Evolutionary conservation across 2,797 vertebrate species (phyloP).

Genomic region (Thalassophryne amazonica): DNA sequence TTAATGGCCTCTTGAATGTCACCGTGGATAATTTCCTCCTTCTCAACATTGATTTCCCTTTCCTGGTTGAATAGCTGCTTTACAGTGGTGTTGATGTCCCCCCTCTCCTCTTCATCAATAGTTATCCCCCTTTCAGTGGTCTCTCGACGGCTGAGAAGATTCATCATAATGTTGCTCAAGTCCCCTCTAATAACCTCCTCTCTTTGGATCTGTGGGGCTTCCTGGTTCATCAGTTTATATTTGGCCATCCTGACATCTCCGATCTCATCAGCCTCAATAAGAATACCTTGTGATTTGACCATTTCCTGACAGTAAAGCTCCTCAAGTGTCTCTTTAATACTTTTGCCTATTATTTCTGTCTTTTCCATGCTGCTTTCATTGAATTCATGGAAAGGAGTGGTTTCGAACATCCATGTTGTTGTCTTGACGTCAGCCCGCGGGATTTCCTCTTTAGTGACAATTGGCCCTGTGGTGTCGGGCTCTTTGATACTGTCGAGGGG

Average conservation of each 20-base stretch:
- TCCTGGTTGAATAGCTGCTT: constrained; percentile 84
- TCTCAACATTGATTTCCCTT: constrained; percentile 75
- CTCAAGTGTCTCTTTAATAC: constrained; percentile 86
- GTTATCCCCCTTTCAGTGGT: constrained; percentile 74
- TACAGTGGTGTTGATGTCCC: constrained; percentile 85
- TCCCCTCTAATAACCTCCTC: constrained; percentile 87
- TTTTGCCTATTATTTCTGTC: constrained; percentile 87
- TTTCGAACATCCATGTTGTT: constrained; percentile 94
- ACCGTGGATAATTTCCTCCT: constrained; percentile 84
- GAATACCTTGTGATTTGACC: constrained; percentile 87
- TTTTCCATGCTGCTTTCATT: constrained; percentile 81
- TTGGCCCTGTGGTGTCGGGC: constrained; percentile 62
- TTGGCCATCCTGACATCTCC: constrained; percentile 93
- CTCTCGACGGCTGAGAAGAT: constrained; percentile 83
- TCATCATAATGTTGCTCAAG: constrained; percentile 89
- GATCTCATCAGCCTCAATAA: constrained; percentile 89
- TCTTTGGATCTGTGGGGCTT: constrained; percentile 85
- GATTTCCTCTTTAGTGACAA: constrained; percentile 81
- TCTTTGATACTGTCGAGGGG: constrained; percentile 86
- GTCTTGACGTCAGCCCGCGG: constrained; percentile 88
- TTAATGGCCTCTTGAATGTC: constrained; percentile 90
- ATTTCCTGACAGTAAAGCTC: constrained; percentile 89
- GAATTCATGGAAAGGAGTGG: constrained; percentile 85
- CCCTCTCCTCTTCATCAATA: constrained; percentile 85
- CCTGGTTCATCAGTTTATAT: constrained; percentile 88